phyloP scores from a whole-genome alignment of 2,797 vertebrate species.

The Paratrypauchen microcephalus region DNA sequence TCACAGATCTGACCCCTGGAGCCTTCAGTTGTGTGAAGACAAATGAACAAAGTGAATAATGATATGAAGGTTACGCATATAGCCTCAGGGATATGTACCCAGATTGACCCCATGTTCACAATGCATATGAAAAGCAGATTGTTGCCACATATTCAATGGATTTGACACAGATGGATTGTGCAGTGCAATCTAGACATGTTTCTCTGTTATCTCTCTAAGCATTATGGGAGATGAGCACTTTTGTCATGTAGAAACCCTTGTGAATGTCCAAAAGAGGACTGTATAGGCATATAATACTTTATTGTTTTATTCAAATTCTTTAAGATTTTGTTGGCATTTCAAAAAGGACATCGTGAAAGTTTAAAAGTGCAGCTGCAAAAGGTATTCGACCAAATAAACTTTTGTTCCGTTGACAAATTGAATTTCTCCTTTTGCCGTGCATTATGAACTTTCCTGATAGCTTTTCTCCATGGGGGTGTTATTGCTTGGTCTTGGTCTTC shows the following conservation, averaged over 20 bases:
- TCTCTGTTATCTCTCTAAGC: constrained; percentile 12
- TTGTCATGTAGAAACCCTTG: constrained; percentile 16
- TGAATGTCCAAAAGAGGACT: background rate
- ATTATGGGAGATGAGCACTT: constrained; percentile 1
- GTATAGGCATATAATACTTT: background rate
- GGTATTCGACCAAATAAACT: too few species aligned
- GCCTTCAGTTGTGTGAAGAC: background rate
- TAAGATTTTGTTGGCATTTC: too few species aligned
- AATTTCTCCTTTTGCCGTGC: too few species aligned
- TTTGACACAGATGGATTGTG: constrained; percentile 23
- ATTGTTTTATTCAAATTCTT: too few species aligned
- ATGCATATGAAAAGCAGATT: constrained; percentile 6
- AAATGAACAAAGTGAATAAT: constrained; percentile 20
- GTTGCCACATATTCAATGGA: constrained; percentile 17
- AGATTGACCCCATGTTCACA: constrained; percentile 2
- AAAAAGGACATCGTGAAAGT: too few species aligned
- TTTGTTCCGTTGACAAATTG: too few species aligned
- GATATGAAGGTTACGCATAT: constrained; percentile 9
- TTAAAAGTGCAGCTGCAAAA: too few species aligned
- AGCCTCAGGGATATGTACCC: constrained; percentile 2
- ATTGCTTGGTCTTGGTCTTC: too few species aligned
- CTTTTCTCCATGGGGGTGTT: too few species aligned
- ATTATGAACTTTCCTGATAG: too few species aligned
- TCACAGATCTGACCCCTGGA: background rate
- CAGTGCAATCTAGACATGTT: constrained; percentile 14